Evolutionary conservation across 1,140 invertebrate species (phyloP).

Genomic region (Aphidius gifuensis): DNA sequence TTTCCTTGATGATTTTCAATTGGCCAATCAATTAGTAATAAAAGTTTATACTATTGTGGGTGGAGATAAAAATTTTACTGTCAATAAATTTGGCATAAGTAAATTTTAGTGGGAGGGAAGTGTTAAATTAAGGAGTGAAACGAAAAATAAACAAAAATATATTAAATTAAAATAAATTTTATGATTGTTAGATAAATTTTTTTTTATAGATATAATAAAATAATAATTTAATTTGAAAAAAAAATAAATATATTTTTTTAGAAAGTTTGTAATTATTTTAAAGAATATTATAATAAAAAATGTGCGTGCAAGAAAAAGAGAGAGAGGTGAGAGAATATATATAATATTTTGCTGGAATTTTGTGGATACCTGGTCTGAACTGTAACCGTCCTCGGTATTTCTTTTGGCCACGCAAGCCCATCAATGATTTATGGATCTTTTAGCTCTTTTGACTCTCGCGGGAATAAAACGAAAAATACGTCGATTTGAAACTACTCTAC

Average conservation of each 20-base stretch:
- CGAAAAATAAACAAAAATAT: not conserved
- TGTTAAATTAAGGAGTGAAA: not conserved
- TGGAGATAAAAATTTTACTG: not conserved
- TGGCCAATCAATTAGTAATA: slow-evolving; percentile 11
- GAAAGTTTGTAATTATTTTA: not conserved
- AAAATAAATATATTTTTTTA: slow-evolving; percentile 3
- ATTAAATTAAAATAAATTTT: not conserved
- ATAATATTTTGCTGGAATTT: not conserved
- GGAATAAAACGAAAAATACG: slow-evolving; percentile 11
- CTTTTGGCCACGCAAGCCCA: slow-evolving; percentile 6
- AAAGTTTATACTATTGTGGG: too few relatives aligned
- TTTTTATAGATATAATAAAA: not conserved
- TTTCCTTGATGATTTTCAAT: not conserved
- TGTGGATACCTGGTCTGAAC: slow-evolving; percentile 8
- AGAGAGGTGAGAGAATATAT: too few relatives aligned
- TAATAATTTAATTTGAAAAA: not conserved
- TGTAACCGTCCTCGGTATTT: not conserved
- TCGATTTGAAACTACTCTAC: not conserved
- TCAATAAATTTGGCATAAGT: too few relatives aligned
- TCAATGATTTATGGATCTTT: slow-evolving; percentile 13
- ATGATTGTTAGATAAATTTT: too few relatives aligned
- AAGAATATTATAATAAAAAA: too few relatives aligned
- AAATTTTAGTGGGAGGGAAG: slow-evolving; percentile 9
- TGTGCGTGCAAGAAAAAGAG: not conserved
- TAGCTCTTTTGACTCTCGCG: slow-evolving; percentile 3